These are phyloP conservation scores for Tricholauxania praeusta DNA, from an alignment of 2,888 invertebrate genomes.

Conservation along the genomic window DNA sequence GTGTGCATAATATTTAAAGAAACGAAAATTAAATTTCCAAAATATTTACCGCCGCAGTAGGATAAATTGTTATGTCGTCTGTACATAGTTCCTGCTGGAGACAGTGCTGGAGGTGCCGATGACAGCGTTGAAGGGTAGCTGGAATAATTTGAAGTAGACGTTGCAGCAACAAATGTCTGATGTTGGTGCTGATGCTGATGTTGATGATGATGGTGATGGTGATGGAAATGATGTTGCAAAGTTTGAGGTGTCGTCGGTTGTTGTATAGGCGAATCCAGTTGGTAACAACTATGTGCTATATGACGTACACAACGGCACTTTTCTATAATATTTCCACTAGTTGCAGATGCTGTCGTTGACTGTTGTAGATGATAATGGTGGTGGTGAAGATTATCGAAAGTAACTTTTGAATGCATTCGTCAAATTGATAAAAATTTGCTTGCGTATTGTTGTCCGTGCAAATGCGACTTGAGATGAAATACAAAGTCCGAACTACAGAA, in stretches of 20 bases:
- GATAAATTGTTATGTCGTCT: constrained; percentile 67
- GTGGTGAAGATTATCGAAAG: constrained; percentile 59
- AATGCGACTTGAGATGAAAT: neutral
- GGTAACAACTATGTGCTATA: constrained; percentile 35
- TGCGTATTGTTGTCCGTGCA: too few species aligned
- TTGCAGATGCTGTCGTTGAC: constrained; percentile 48
- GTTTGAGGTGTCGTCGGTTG: constrained; percentile 33
- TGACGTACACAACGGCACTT: constrained; percentile 61
- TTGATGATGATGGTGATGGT: constrained; percentile 44
- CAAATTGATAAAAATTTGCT: constrained; percentile 26
- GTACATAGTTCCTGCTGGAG: constrained; percentile 58
- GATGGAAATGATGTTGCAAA: constrained; percentile 39
- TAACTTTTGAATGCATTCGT: constrained; percentile 64
- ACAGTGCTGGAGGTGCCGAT: constrained; percentile 39
- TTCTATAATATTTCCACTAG: constrained; percentile 55
- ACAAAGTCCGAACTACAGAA: neutral
- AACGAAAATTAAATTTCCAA: constrained; percentile 9
- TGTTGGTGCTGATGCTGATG: constrained; percentile 46
- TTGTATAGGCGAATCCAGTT: constrained; percentile 40
- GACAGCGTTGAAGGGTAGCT: constrained; percentile 39
- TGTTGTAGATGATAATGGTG: constrained; percentile 55
- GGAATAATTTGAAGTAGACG: constrained; percentile 46
- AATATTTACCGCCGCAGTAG: constrained; percentile 68
- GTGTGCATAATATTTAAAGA: neutral
- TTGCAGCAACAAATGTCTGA: constrained; percentile 47